phyloP scores from a whole-genome alignment of 2,888 invertebrate species.

The Parnassius smintheus region DNA sequence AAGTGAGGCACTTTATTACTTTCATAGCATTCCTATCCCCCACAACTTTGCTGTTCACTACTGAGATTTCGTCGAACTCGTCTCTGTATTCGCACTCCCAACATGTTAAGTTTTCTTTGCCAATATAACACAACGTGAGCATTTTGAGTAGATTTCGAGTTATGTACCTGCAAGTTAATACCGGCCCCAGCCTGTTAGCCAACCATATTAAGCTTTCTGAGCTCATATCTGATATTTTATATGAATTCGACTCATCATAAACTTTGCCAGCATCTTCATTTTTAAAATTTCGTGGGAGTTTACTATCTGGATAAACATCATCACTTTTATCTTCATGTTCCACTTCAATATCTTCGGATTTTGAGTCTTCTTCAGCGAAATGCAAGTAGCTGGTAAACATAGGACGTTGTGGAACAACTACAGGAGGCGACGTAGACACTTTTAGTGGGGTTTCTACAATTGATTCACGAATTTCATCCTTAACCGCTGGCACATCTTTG shows the following conservation, averaged over 20 bases:
- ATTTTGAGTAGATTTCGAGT: slow-evolving; percentile 95
- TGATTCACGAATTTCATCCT: slow-evolving; percentile 42
- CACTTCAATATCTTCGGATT: slow-evolving; percentile 43
- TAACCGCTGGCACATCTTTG: slow-evolving; percentile 42
- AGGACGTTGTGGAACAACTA: slow-evolving; percentile 83
- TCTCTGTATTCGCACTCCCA: slow-evolving; percentile 65
- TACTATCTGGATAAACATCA: slow-evolving; percentile 12
- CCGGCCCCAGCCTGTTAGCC: slow-evolving; percentile 95
- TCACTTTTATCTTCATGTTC: slow-evolving; percentile 21
- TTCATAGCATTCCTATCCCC: slow-evolving; percentile 92
- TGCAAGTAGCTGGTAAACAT: slow-evolving; percentile 77
- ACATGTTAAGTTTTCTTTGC: slow-evolving; percentile 86
- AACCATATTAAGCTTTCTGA: slow-evolving; percentile 95
- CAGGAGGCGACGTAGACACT: slow-evolving; percentile 83
- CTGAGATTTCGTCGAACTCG: slow-evolving; percentile 82
- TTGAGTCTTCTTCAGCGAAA: slow-evolving; percentile 61
- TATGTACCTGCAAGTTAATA: slow-evolving; percentile 94
- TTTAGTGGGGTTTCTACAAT: slow-evolving; percentile 38
- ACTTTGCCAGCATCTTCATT: slow-evolving; percentile 20
- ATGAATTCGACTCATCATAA: slow-evolving; percentile 45
- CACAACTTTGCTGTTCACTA: slow-evolving; percentile 83
- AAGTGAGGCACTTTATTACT: slow-evolving; percentile 94
- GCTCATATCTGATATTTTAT: slow-evolving; percentile 92
- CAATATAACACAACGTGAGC: slow-evolving; percentile 96
- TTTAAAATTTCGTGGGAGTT: slow-evolving; percentile 7